These are phyloP conservation scores for Lethenteron reissneri DNA, from an alignment of 2,113 vertebrate species.

Conservation along the genomic window DNA sequence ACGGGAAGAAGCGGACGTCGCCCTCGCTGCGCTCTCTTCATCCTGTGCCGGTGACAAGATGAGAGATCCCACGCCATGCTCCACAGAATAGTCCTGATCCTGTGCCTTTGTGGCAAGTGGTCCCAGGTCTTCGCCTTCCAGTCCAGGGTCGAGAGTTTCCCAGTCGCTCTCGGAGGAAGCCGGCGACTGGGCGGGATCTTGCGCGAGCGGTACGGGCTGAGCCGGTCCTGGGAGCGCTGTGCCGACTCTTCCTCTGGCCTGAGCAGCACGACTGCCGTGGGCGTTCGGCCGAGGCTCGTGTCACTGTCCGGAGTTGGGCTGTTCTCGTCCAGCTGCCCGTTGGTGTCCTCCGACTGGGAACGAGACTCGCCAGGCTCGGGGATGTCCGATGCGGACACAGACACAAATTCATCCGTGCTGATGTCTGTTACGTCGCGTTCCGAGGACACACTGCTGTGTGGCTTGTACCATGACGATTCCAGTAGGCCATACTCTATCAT, in stretches of 20 bases:
- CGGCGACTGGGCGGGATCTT: slow-evolving; percentile 28
- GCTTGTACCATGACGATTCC: slow-evolving; percentile 67
- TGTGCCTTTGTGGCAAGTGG: slow-evolving; percentile 19
- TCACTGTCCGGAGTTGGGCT: too few relatives aligned
- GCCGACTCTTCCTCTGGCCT: too few relatives aligned
- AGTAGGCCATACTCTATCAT: slow-evolving; percentile 82
- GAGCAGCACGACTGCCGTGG: too few relatives aligned
- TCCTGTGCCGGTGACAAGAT: too few relatives aligned
- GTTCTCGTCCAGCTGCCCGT: too few relatives aligned
- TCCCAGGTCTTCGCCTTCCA: slow-evolving; percentile 33
- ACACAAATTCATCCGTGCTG: slow-evolving; percentile 24
- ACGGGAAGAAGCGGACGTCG: not conserved
- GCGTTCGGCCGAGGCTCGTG: too few relatives aligned
- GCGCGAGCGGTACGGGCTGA: not conserved
- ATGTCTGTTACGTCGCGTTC: slow-evolving; percentile 19
- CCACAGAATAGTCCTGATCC: slow-evolving; percentile 13
- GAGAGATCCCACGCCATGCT: slow-evolving; percentile 5
- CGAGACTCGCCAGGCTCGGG: slow-evolving; percentile 9
- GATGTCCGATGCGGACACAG: slow-evolving; percentile 25
- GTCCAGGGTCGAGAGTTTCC: slow-evolving; percentile 67
- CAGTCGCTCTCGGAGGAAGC: slow-evolving; percentile 79
- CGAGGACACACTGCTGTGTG: slow-evolving; percentile 51
- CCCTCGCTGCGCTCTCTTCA: not conserved
- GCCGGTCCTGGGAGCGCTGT: too few relatives aligned
- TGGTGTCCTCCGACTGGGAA: too few relatives aligned